Evolutionary conservation across 2,113 vertebrate species (phyloP).

Genomic region (Calyptomena viridis): DNA sequence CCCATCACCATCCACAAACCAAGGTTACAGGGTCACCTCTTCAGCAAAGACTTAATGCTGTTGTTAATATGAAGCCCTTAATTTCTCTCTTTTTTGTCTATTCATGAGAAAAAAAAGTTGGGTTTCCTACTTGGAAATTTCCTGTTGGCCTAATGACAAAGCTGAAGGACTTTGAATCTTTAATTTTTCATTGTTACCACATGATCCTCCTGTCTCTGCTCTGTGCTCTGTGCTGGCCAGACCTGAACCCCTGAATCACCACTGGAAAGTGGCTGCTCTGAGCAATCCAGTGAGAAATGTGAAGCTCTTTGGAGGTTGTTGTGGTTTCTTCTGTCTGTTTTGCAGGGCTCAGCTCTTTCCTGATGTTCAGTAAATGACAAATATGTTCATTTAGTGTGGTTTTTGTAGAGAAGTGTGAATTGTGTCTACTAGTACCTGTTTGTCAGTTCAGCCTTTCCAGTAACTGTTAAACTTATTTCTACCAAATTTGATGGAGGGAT

Average conservation of each 20-base stretch:
- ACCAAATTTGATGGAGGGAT: background rate
- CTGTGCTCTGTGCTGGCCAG: background rate
- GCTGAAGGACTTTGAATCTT: background rate
- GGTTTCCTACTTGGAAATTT: background rate
- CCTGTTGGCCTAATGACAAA: background rate
- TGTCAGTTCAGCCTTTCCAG: background rate
- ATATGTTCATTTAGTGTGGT: background rate
- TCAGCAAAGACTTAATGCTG: background rate
- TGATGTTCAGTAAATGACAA: background rate
- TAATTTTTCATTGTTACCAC: background rate
- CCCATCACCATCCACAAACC: background rate
- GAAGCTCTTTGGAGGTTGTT: background rate
- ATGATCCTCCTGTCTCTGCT: background rate
- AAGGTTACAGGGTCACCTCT: background rate
- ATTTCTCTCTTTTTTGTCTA: background rate
- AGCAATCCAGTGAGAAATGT: background rate
- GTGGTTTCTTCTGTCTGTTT: conserved; percentile 22
- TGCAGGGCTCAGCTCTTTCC: conserved; percentile 2
- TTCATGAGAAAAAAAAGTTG: background rate
- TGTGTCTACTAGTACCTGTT: conserved; percentile 11
- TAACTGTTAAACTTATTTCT: background rate
- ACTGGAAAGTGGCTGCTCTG: background rate
- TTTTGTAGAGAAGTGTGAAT: conserved; percentile 4
- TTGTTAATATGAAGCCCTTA: background rate
- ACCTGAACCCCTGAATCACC: background rate